Evolutionary conservation across 1,140 invertebrate genomes (phyloP), one percentile per base, ranked within the genome.

Genomic region (Procambarus virginalis): DNA sequence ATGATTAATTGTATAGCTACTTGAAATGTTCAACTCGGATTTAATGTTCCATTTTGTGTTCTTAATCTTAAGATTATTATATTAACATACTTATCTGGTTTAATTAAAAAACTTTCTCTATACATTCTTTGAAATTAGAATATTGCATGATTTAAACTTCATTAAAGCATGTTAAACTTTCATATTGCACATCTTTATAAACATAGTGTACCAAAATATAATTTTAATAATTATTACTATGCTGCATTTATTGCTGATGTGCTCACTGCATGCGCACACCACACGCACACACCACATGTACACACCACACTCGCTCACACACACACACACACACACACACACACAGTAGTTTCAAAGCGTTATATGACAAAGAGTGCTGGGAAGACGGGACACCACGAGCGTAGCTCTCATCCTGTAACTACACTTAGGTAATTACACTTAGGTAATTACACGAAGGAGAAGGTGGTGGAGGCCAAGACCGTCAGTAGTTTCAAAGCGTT

Each of bases 191-290:
- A 34, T 34, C 34, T 34, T 34, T 34, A 34, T 34, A 34, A 34
- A 34, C 34, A n/a, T 34, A 34, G 34, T 34, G 34, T 34, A 34
- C 34, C 34, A 34, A 34, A 34, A 34, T 34, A 34, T 34, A 34
- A 34, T 34, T 34, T 0, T 34, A 34, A 1, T 34, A 34, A 34
- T 34, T 34, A 34, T 0, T 34, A 34, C 34, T 34, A 34, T 34
- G 34, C 34, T 34, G 34, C 34, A 34, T 34, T 34, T 34, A 34
- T 34, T 34, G 34, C 34, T 34, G 0, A 92, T 51, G 79, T 84
- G 68, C 77, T 81, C 4, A 86, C 34, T 73, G 78, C 20, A 87
- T 55, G 51, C 58, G 79, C 77, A 86, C 22, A 78, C 83, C 34
- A 45, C 48, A 84, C 4, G 68, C 45, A 84, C 49, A 48, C 51